Evolutionary conservation across 2,888 invertebrate genomes (phyloP).

Genomic region (Melieria omissa): DNA sequence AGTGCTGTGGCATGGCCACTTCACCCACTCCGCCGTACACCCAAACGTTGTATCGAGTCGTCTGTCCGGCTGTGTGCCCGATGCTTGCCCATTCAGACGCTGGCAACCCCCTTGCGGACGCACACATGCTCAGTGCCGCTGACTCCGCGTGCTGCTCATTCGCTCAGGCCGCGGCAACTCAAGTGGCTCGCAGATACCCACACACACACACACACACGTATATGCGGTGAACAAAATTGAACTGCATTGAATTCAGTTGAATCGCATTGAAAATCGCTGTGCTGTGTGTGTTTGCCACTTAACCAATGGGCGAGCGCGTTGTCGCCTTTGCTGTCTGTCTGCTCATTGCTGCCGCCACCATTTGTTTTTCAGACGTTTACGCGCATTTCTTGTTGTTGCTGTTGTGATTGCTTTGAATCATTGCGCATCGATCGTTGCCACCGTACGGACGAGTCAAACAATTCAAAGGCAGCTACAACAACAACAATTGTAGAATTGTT

Average conservation of each 20-base stretch:
- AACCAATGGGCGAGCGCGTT: background rate
- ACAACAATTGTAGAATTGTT: conserved; percentile 37
- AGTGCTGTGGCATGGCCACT: too few relatives aligned
- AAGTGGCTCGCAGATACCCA: background rate
- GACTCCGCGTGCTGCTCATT: conserved; percentile 44
- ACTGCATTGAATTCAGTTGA: background rate
- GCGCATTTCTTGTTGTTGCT: background rate
- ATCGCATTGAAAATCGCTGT: background rate
- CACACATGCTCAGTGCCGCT: background rate
- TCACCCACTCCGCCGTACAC: too few relatives aligned
- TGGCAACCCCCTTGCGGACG: too few relatives aligned
- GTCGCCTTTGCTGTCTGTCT: background rate
- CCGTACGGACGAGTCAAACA: conserved; percentile 1
- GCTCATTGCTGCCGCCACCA: background rate
- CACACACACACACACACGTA: background rate
- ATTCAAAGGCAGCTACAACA: conserved; percentile 2
- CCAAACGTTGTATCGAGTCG: too few relatives aligned
- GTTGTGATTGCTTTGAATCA: background rate
- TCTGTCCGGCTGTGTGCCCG: too few relatives aligned
- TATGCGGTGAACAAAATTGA: background rate
- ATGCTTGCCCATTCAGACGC: too few relatives aligned
- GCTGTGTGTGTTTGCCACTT: background rate
- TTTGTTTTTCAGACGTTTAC: background rate
- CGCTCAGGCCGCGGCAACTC: background rate
- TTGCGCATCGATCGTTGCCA: conserved; percentile 24